Evolutionary conservation across 2,888 invertebrate genomes (phyloP), one percentile per base, ranked within the genome.

Genomic region (Helobdella robusta): DNA sequence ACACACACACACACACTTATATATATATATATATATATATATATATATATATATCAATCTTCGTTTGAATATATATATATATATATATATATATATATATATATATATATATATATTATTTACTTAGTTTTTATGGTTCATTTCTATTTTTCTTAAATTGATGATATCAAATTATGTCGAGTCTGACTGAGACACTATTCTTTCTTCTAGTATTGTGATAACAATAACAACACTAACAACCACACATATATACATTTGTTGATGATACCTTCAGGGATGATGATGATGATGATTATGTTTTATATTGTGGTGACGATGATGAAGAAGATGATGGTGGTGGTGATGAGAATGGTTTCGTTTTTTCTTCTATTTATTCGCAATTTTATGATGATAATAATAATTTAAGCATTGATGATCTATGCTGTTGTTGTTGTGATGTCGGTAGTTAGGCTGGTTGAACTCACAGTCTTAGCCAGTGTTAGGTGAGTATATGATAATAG

Each of bases 1-100:
- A 52, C 20, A 52, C 20, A 52, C 20, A 52, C 20, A 52, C 20
- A 52, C 8, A 52, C 20, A 52, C 20, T 15, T 52, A 52, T 52
- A 52, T 52, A 52, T n/a, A 52, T 52, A 52, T 52, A 52, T 52
- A 52, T 52, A 52, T n/a, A 52, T 52, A 52, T 52, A 52, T 52
- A 52, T 52, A 52, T 52, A n/a, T 52, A 52, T 52, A 52, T 52
- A n/a, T 52, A 52, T 52, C 8, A 15, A 52, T 52, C 11, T 52
- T n/a, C 20, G 20, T 52, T n/a, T 52, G 8, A 8, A n/a, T 52
- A n/a, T 52, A 52, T 11, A 15, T 52, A 52, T 52, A n/a, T 52
- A n/a, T 52, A 52, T 52, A 52, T 52, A 15, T 52, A 52, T 52
- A 11, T 52, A n/a, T n/a, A 28, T 58, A 58, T 32, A 58, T 11